Conservation (phyloP, 2,113 vertebrate species). For the Phalacrocorax pelagicus region DNA sequence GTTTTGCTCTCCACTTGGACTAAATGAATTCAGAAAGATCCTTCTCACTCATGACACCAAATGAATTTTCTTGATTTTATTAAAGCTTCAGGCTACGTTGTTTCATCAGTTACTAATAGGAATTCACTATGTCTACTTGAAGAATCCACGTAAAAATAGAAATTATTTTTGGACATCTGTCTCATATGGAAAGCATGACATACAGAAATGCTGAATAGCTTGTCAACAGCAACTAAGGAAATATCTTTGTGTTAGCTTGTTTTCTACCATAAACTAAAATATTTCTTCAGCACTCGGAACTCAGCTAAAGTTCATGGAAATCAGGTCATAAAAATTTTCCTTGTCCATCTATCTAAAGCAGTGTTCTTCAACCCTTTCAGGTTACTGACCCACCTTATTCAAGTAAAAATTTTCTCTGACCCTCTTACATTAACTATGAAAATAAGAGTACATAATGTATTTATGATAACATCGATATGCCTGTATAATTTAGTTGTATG, state of each 20-base stretch:
- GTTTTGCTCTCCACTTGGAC: background rate
- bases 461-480: slow-evolving; percentile 66
- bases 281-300: slow-evolving; percentile 39
- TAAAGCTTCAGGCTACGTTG: background rate
- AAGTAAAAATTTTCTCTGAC: slow-evolving; percentile 63
- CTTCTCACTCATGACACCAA: background rate
- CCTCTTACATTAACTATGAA: slow-evolving; percentile 68
- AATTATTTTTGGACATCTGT: background rate
- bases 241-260: background rate
- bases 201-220: background rate
- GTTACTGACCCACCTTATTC: slow-evolving; percentile 57
- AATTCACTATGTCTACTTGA: background rate
- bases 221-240: background rate
- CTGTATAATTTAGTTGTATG: slow-evolving; percentile 63
- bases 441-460: slow-evolving; percentile 64
- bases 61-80: background rate
- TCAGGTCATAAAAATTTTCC: slow-evolving; percentile 48
- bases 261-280: background rate
- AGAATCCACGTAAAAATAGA: background rate
- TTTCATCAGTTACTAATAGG: background rate
- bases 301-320: slow-evolving; percentile 51
- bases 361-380: slow-evolving; percentile 51
- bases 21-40: background rate
- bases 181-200: background rate
- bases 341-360: slow-evolving; percentile 40